A percentile compares a stretch with the other conserved stretches of the same genome.
These are phyloP conservation scores for Papilio machaon DNA, from an alignment of 1,140 invertebrate species.

Conservation along the genomic window DNA sequence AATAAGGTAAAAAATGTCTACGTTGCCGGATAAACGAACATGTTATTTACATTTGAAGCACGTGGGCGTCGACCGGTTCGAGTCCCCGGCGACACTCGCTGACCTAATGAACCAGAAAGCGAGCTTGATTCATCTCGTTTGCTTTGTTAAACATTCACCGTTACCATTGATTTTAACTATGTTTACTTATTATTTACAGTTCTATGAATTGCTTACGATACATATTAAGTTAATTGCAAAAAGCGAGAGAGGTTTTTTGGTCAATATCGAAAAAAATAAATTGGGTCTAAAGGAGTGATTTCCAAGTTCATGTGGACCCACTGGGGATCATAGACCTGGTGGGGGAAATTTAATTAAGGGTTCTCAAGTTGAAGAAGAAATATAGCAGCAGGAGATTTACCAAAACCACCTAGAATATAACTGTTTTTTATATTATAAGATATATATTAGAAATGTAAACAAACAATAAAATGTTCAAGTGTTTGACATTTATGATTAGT, in stretches of 20 bases:
- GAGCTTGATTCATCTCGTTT: slow-evolving; percentile 7
- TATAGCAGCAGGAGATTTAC: too few relatives aligned
- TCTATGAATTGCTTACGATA: not conserved
- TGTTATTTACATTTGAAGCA: slow-evolving; percentile 13
- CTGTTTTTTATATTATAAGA: too few relatives aligned
- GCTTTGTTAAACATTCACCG: slow-evolving; percentile 1
- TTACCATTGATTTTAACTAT: slow-evolving; percentile 4
- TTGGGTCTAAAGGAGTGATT: too few relatives aligned
- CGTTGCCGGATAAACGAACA: not conserved
- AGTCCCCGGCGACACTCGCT: slow-evolving; percentile 6
- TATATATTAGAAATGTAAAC: too few relatives aligned
- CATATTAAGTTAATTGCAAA: not conserved
- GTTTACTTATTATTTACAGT: not conserved
- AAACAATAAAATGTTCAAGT: too few relatives aligned
- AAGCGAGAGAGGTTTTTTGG: not conserved
- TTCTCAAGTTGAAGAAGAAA: too few relatives aligned
- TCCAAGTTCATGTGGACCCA: too few relatives aligned
- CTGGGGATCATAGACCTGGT: too few relatives aligned
- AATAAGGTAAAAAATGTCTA: not conserved
- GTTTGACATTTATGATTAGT: too few relatives aligned
- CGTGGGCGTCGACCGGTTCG: slow-evolving; percentile 18
- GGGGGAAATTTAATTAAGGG: too few relatives aligned
- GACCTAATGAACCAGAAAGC: slow-evolving; percentile 21
- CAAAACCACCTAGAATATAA: too few relatives aligned
- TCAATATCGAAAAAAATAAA: too few relatives aligned